Evolutionary conservation across 2,888 invertebrate species (phyloP).

Genomic region (Andricus quercusramuli): DNA sequence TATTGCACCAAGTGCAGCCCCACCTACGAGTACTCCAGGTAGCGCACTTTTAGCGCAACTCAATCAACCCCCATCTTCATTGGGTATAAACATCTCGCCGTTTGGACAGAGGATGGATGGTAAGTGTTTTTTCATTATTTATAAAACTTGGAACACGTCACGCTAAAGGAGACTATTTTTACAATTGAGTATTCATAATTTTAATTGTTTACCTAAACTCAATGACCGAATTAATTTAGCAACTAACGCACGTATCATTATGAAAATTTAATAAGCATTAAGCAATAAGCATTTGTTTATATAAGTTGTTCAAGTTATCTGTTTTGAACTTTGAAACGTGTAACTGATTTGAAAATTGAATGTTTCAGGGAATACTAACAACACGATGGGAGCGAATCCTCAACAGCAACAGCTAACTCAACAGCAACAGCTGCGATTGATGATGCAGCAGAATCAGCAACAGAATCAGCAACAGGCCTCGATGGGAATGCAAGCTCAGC

Average conservation of each 20-base stretch:
- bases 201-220: no score
- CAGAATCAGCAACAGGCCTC: constrained; percentile 74
- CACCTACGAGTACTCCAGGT: constrained; percentile 75
- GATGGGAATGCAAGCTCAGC: constrained; percentile 75
- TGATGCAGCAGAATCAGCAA: constrained; percentile 66
- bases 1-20: constrained; percentile 66
- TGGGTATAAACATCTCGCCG: constrained; percentile 79
- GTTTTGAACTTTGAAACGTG: no score
- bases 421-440: constrained; percentile 67
- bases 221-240: no score
- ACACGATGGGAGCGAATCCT: constrained; percentile 71
- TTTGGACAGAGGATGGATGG: constrained; percentile 78
- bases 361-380: constrained; percentile 62
- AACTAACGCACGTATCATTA: no score
- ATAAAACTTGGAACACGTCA: not conserved
- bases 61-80: constrained; percentile 81
- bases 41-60: constrained; percentile 82
- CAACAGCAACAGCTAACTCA: constrained; percentile 75
- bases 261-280: no score
- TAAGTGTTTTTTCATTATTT: constrained; percentile 49
- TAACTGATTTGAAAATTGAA: not conserved
- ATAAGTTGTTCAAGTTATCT: no score
- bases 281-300: no score
- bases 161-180: no score
- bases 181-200: no score